A percentile compares a stretch with the other conserved stretches of the same genome.
phyloP scores from a whole-genome alignment of 2,888 invertebrate species.

The Crematogaster levior region DNA sequence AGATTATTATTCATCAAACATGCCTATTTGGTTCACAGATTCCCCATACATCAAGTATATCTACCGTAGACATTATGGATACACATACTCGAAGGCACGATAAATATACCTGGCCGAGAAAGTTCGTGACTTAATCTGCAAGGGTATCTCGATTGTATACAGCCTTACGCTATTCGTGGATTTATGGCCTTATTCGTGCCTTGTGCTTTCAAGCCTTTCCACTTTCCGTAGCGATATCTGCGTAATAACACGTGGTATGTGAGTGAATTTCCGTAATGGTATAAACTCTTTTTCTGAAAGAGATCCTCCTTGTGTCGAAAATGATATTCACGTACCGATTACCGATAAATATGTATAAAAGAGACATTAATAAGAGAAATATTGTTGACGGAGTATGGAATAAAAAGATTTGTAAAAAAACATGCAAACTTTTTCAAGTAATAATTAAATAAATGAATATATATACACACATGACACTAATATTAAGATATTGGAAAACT shows the following conservation, averaged over 20 bases:
- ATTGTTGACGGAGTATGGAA: background rate
- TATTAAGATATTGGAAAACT: background rate
- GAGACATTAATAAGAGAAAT: background rate
- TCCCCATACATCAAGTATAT: slow-evolving; percentile 72
- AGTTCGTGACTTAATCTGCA: slow-evolving; percentile 79
- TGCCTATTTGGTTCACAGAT: slow-evolving; percentile 49
- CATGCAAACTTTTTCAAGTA: background rate
- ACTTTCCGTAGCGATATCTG: slow-evolving; percentile 28
- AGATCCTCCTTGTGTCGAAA: background rate
- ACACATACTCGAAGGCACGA: slow-evolving; percentile 69
- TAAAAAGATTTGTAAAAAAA: background rate
- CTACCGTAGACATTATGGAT: slow-evolving; percentile 41
- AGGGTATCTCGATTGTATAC: slow-evolving; percentile 69
- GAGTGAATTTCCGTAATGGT: slow-evolving; percentile 69
- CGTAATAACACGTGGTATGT: slow-evolving; percentile 60
- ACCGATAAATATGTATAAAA: background rate
- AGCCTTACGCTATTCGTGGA: slow-evolving; percentile 62
- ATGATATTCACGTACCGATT: background rate
- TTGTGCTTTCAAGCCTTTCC: slow-evolving; percentile 60
- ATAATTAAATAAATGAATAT: background rate
- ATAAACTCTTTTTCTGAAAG: slow-evolving; percentile 34
- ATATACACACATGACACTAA: background rate
- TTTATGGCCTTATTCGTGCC: slow-evolving; percentile 68
- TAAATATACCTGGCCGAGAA: slow-evolving; percentile 74
- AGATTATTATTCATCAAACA: slow-evolving; percentile 38